Percentiles rank a stretch among this genome's conserved stretches.
These are phyloP conservation scores for Apodemus agrarius DNA, from an alignment of 2,797 vertebrate species.

Conservation along the genomic window DNA sequence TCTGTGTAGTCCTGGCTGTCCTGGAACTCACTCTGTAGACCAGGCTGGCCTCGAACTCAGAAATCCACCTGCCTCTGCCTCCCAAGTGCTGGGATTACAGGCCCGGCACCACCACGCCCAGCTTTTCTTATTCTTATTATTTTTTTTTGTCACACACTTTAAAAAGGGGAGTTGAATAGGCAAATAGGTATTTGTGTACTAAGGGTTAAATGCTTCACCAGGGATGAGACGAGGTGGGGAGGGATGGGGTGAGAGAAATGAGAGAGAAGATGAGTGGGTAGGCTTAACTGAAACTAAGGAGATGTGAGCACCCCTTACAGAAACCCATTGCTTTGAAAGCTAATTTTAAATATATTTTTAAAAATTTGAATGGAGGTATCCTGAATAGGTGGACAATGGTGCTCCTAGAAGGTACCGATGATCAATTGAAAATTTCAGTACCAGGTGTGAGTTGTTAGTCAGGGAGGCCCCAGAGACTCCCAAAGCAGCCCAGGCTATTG, in stretches of 20 bases:
- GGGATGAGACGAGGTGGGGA: not conserved
- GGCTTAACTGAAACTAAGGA: not conserved
- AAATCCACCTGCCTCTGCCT: too few species aligned
- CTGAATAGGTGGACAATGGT: not conserved
- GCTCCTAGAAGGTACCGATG: not conserved
- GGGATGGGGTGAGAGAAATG: not conserved
- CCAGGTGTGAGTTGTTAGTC: not conserved
- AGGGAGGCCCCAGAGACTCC: not conserved
- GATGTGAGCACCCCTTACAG: not conserved
- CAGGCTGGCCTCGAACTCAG: too few species aligned
- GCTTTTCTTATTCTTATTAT: too few species aligned
- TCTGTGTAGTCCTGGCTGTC: too few species aligned
- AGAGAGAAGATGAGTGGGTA: not conserved
- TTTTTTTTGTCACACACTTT: not conserved
- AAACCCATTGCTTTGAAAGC: not conserved
- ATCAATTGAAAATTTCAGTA: not conserved
- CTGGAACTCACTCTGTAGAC: too few species aligned
- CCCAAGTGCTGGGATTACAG: too few species aligned
- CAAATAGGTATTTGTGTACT: not conserved
- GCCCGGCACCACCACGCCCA: too few species aligned
- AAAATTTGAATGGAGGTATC: not conserved
- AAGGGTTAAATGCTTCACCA: not conserved
- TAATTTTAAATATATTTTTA: not conserved
- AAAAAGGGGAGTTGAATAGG: not conserved
- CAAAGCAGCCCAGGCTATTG: not conserved